Conservation (phyloP, 2,113 vertebrate genomes). For the Callaeas wilsoni region DNA sequence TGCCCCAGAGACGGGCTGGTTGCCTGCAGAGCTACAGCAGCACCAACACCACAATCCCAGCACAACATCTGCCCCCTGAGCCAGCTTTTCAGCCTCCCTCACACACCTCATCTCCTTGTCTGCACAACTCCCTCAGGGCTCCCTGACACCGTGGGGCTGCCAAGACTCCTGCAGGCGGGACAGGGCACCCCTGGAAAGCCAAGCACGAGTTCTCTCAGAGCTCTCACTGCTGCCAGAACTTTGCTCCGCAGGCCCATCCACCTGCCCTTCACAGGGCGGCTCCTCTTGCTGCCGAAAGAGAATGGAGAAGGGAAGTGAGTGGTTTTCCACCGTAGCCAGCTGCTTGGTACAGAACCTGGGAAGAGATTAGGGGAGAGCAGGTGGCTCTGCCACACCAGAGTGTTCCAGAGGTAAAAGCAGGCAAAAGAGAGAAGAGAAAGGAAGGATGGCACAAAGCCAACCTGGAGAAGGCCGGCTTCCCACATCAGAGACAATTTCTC, state of each 20-base stretch:
- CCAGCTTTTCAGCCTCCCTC: neutral
- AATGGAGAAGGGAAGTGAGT: neutral
- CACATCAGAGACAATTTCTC: neutral
- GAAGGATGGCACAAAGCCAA: neutral
- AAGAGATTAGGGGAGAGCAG: neutral
- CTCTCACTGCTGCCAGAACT: neutral
- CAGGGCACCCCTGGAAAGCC: neutral
- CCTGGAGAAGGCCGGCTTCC: neutral
- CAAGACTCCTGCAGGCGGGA: neutral
- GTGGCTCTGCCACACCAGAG: neutral
- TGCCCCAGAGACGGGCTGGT: neutral
- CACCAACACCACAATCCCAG: neutral
- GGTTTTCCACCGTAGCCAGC: neutral
- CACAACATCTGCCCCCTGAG: neutral
- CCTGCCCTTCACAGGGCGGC: rapidly evolving
- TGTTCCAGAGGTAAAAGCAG: neutral
- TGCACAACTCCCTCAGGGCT: neutral
- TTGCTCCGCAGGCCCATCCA: neutral
- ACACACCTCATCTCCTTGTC: neutral
- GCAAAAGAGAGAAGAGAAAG: neutral
- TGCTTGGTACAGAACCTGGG: neutral
- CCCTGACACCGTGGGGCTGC: neutral
- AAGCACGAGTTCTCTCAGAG: neutral
- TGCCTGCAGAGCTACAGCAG: rapidly evolving
- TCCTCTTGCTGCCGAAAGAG: neutral